These are phyloP conservation scores for Steinernema hermaphroditum DNA, from an alignment of 2,888 invertebrate genomes.

Conservation along the genomic window DNA sequence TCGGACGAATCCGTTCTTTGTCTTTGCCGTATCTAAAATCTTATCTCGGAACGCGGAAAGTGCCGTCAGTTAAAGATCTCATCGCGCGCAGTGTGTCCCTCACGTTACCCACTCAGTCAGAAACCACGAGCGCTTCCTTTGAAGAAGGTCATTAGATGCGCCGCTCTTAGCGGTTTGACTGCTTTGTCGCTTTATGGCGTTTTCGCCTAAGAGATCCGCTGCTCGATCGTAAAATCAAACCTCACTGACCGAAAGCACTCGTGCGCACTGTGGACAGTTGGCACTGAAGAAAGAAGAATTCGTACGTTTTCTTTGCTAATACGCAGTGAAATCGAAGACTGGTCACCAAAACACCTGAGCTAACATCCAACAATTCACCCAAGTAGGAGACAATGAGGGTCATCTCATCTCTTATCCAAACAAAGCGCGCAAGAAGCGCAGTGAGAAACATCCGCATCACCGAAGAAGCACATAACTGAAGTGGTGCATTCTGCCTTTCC, in stretches of 20 bases:
- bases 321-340: background rate
- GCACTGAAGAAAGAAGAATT: background rate
- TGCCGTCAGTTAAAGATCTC: constrained; percentile 6
- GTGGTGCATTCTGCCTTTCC: background rate
- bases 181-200: constrained; percentile 23
- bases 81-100: constrained; percentile 8
- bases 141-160: constrained; percentile 20
- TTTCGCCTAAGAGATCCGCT: background rate
- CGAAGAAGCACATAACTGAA: background rate
- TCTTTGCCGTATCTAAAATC: constrained; percentile 14
- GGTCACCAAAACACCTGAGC: constrained; percentile 5
- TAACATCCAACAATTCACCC: background rate
- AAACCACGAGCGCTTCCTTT: constrained; percentile 26
- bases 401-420: constrained; percentile 27
- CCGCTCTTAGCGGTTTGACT: background rate
- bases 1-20: background rate
- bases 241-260: background rate
- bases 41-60: constrained; percentile 25
- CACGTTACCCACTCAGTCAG: constrained; percentile 6
- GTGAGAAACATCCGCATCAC: constrained; percentile 1
- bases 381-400: constrained; percentile 27
- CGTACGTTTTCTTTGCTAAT: background rate
- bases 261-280: background rate
- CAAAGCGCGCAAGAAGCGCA: constrained; percentile 3
- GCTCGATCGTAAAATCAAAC: background rate